Conservation (phyloP, 2,797 vertebrate genomes). For the Chelmon rostratus region DNA sequence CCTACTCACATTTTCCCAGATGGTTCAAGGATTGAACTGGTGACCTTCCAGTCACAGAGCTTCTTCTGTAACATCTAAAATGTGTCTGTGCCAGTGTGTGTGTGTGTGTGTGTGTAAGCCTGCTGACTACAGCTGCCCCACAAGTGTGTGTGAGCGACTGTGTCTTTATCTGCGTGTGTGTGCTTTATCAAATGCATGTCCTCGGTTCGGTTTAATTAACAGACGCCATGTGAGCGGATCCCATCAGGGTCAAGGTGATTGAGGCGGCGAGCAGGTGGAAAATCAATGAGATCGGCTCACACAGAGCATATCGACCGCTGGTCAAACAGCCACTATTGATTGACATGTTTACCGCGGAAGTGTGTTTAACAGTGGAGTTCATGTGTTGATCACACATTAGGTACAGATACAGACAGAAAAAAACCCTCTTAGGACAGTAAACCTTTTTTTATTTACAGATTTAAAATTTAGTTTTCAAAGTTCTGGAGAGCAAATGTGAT, state of each 20-base stretch:
- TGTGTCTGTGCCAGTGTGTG: slow-evolving; percentile 1
- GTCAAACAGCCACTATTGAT: slow-evolving; percentile 73
- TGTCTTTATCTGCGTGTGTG: slow-evolving; percentile 49
- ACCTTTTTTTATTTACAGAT: background rate
- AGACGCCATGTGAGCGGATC: slow-evolving; percentile 46
- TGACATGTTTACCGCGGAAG: slow-evolving; percentile 66
- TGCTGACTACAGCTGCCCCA: slow-evolving; percentile 44
- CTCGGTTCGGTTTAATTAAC: slow-evolving; percentile 74
- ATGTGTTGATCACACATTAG: slow-evolving; percentile 49
- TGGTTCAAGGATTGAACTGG: slow-evolving; percentile 18
- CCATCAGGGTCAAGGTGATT: slow-evolving; percentile 68
- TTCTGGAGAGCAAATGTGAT: background rate
- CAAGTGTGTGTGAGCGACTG: slow-evolving; percentile 14
- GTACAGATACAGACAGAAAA: background rate
- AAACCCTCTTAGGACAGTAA: background rate
- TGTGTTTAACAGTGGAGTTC: slow-evolving; percentile 61
- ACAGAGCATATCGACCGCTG: slow-evolving; percentile 67
- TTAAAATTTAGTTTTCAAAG: background rate
- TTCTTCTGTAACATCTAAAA: slow-evolving; percentile 44
- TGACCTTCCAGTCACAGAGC: slow-evolving; percentile 37
- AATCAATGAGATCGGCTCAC: slow-evolving; percentile 69
- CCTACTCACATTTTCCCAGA: slow-evolving; percentile 36
- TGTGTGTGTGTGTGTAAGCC: slow-evolving; percentile 12
- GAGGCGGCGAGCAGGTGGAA: slow-evolving; percentile 70
- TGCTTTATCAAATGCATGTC: slow-evolving; percentile 52